phyloP scores from a whole-genome alignment of 2,797 vertebrate species.

The Poecilia picta region DNA sequence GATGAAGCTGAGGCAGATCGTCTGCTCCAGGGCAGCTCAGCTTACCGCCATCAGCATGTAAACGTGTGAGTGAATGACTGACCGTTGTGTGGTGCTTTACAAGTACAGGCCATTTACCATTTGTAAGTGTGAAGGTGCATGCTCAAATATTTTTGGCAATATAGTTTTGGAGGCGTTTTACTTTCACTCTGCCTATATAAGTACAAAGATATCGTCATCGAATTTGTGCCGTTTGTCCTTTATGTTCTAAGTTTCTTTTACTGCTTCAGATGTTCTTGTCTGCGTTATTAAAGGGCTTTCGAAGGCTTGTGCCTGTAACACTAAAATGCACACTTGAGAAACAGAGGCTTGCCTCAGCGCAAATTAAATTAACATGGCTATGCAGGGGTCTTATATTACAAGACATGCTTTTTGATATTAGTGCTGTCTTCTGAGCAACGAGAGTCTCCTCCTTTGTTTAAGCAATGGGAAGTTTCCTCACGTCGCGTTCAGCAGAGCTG shows the following conservation, averaged over 20 bases:
- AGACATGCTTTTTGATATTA: slow-evolving; percentile 47
- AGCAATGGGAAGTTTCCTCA: slow-evolving; percentile 55
- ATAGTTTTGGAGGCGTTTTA: slow-evolving; percentile 38
- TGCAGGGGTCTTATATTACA: slow-evolving; percentile 42
- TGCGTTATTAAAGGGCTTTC: slow-evolving; percentile 14
- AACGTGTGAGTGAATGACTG: neutral
- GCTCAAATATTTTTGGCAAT: neutral
- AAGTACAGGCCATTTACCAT: neutral
- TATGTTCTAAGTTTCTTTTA: neutral
- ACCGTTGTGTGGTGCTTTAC: neutral
- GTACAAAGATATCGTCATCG: slow-evolving; percentile 2
- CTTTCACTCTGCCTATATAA: too few species aligned
- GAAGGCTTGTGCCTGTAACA: slow-evolving; percentile 15
- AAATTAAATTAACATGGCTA: slow-evolving; percentile 56
- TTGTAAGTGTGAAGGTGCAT: neutral
- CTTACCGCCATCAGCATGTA: neutral
- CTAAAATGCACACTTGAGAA: slow-evolving; percentile 16
- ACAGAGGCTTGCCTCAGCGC: slow-evolving; percentile 27
- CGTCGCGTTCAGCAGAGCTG: slow-evolving; percentile 60
- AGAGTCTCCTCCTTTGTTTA: slow-evolving; percentile 59
- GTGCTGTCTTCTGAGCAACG: slow-evolving; percentile 51
- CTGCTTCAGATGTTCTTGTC: slow-evolving; percentile 23
- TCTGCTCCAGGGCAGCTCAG: neutral
- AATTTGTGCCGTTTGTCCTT: slow-evolving; percentile 8
- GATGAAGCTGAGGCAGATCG: too few species aligned